Conservation (phyloP, 2,113 vertebrate species). For the Nycticebus coucang region DNA sequence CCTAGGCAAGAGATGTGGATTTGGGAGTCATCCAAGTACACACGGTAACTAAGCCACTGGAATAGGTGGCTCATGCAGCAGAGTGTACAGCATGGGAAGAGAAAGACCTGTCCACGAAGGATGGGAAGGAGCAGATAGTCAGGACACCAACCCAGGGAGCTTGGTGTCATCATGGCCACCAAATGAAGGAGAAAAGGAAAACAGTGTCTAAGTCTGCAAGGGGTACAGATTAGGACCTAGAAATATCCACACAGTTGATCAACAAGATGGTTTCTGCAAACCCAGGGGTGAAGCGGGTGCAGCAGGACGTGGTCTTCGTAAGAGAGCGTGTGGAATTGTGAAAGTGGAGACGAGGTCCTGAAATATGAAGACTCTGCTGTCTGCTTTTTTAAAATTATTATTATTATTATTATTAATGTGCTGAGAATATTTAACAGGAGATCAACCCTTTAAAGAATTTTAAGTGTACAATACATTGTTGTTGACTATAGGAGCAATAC, state of each 20-base stretch:
- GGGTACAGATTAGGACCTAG: neutral
- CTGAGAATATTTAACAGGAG: neutral
- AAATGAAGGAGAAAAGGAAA: neutral
- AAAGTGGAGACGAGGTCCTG: neutral
- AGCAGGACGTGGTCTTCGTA: neutral
- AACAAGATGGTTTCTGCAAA: neutral
- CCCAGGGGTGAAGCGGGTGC: neutral
- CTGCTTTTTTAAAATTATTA: neutral
- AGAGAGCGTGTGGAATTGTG: fast-evolving
- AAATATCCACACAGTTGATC: neutral
- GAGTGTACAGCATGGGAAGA: neutral
- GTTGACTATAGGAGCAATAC: neutral
- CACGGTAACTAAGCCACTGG: neutral
- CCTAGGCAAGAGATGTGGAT: neutral
- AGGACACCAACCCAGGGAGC: neutral
- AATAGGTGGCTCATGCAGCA: neutral
- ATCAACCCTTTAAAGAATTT: neutral
- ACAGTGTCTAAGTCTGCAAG: neutral
- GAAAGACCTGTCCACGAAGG: neutral
- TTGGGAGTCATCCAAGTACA: neutral
- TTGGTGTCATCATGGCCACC: neutral
- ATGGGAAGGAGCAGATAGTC: neutral
- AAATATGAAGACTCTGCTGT: neutral
- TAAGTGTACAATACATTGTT: neutral
- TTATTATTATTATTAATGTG: neutral